Percentiles rank a stretch among this genome's conserved stretches.
These are phyloP conservation scores for Urocitellus parryii DNA, from an alignment of 2,113 vertebrate species.

Conservation along the genomic window DNA sequence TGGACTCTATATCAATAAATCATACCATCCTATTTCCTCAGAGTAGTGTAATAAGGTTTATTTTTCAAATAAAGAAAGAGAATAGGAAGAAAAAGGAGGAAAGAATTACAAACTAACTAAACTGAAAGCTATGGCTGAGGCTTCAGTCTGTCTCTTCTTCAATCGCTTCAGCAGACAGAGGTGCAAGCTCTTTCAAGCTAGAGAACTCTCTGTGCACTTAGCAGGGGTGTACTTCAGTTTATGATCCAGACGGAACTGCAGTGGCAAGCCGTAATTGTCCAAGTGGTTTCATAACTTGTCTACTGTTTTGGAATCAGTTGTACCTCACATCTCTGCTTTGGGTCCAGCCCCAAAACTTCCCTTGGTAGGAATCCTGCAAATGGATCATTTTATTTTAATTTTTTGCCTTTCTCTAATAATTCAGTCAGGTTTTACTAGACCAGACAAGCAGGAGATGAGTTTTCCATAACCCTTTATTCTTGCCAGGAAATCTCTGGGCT, in stretches of 20 bases:
- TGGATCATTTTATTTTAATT: slow-evolving; percentile 72
- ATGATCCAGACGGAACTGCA: neutral
- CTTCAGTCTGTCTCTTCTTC: neutral
- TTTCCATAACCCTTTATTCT: slow-evolving; percentile 76
- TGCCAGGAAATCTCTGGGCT: slow-evolving; percentile 79
- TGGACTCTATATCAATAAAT: neutral
- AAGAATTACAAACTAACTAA: slow-evolving; percentile 6
- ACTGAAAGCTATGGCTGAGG: neutral
- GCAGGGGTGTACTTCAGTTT: neutral
- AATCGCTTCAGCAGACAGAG: slow-evolving; percentile 9
- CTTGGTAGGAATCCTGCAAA: slow-evolving; percentile 65
- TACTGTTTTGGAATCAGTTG: slow-evolving; percentile 60
- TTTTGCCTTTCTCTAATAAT: slow-evolving; percentile 80
- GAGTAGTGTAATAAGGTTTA: neutral
- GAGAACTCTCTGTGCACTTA: neutral
- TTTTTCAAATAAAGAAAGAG: slow-evolving; percentile 47
- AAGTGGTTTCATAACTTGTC: slow-evolving; percentile 65
- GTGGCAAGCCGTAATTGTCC: slow-evolving; percentile 4
- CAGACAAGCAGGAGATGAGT: slow-evolving; percentile 81
- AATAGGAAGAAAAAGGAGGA: neutral
- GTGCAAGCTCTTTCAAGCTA: neutral
- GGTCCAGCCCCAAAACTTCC: slow-evolving; percentile 41
- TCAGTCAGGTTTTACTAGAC: slow-evolving; percentile 81
- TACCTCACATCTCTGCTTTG: slow-evolving; percentile 51
- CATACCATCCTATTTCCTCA: neutral